These are phyloP conservation scores for Dicycla oo DNA, from an alignment of 2,888 invertebrate genomes.

Conservation along the genomic window DNA sequence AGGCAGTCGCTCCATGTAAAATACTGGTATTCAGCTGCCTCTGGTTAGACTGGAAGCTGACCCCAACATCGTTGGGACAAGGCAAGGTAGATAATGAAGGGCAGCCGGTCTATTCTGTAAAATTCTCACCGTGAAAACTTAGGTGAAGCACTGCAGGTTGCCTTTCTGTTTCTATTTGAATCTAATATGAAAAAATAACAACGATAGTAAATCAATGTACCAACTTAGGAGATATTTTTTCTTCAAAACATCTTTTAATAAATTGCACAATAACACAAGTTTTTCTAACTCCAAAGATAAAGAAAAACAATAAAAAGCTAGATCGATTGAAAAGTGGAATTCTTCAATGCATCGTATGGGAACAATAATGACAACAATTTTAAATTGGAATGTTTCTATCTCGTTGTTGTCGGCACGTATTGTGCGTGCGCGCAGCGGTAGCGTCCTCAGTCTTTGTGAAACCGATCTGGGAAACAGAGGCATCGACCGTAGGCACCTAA, in stretches of 20 bases:
- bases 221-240: neutral
- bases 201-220: neutral
- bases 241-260: neutral
- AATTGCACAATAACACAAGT: neutral
- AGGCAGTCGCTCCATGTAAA: no score
- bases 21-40: no score
- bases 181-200: neutral
- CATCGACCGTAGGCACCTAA: no score
- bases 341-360: slow-evolving; percentile 41
- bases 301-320: neutral
- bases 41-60: no score
- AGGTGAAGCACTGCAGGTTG: no score
- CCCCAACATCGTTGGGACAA: no score
- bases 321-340: slow-evolving; percentile 46
- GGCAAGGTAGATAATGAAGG: no score
- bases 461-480: slow-evolving; percentile 4
- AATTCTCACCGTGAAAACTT: no score
- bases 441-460: slow-evolving; percentile 55
- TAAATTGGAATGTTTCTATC: slow-evolving; percentile 71
- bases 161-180: no score
- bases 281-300: no score
- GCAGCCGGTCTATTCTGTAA: no score
- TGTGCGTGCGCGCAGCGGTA: slow-evolving; percentile 69
- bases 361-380: slow-evolving; percentile 74
- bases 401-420: slow-evolving; percentile 69